These are phyloP conservation scores for Isaurus tuberculatus DNA, from an alignment of 92 coral and sea anemone species.

Conservation along the genomic window DNA sequence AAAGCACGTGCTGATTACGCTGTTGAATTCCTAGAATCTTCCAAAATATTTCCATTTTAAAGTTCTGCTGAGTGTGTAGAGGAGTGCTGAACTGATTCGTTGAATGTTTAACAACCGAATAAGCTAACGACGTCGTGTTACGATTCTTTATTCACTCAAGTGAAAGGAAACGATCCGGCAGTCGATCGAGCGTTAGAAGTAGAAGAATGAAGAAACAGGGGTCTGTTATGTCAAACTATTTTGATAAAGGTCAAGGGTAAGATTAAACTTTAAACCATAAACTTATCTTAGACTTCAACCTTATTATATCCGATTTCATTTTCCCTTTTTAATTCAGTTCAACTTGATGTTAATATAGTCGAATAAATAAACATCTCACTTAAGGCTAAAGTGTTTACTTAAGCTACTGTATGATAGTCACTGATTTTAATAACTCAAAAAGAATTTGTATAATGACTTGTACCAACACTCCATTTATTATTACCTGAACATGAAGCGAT, in stretches of 20 bases:
- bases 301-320: background rate
- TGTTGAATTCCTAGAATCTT: background rate
- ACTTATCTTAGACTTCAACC: no score
- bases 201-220: constrained; percentile 76
- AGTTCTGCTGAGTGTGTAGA: constrained; percentile 4
- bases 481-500: no score
- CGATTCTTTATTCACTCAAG: constrained; percentile 52
- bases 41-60: background rate
- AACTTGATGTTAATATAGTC: no score
- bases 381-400: no score
- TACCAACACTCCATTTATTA: no score
- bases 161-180: constrained; percentile 58
- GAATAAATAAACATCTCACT: no score
- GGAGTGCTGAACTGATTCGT: background rate
- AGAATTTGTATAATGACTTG: no score
- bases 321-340: background rate
- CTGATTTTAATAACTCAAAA: no score
- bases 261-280: constrained; percentile 22
- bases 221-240: constrained; percentile 76
- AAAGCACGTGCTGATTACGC: no score
- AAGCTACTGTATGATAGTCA: no score
- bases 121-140: constrained; percentile 22
- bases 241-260: constrained; percentile 64
- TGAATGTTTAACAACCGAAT: background rate
- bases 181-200: constrained; percentile 72